Evolutionary conservation across 2,888 invertebrate species (phyloP).

Genomic region (Protonemura montana): DNA sequence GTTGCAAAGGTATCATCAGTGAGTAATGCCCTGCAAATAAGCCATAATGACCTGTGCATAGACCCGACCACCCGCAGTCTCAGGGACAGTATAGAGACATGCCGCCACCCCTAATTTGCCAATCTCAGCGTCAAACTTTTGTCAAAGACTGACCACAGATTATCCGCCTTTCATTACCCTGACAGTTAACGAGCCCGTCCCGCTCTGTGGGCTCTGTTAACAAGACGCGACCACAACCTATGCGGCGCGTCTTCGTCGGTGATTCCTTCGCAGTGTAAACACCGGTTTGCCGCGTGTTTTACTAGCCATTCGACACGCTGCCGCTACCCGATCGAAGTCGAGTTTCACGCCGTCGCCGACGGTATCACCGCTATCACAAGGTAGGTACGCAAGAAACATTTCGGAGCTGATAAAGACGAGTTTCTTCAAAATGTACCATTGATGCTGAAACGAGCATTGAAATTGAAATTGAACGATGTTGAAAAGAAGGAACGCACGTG

Average conservation of each 20-base stretch:
- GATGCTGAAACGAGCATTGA: no score
- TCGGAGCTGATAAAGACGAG: no score
- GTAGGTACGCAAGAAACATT: no score
- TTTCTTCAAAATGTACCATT: no score
- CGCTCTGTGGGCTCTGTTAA: neutral
- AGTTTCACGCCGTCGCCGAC: no score
- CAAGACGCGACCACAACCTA: neutral
- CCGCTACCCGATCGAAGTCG: neutral
- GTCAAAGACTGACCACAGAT: constrained; percentile 1
- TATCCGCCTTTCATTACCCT: neutral
- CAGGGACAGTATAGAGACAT: constrained; percentile 17
- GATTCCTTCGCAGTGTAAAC: neutral
- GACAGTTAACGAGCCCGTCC: constrained; percentile 2
- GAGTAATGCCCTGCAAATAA: neutral
- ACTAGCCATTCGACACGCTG: neutral
- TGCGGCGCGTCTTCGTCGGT: neutral
- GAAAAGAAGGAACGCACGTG: no score
- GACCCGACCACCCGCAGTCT: constrained; percentile 24
- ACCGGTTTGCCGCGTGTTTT: neutral
- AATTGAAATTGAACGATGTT: no score
- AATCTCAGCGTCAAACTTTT: neutral
- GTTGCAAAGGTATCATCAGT: neutral
- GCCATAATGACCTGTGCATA: neutral
- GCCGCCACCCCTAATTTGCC: constrained; percentile 13
- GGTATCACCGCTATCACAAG: no score